Evolutionary conservation across 2,797 vertebrate species (phyloP), one percentile per base, ranked within the genome.

Genomic region (Harpagifer antarcticus): DNA sequence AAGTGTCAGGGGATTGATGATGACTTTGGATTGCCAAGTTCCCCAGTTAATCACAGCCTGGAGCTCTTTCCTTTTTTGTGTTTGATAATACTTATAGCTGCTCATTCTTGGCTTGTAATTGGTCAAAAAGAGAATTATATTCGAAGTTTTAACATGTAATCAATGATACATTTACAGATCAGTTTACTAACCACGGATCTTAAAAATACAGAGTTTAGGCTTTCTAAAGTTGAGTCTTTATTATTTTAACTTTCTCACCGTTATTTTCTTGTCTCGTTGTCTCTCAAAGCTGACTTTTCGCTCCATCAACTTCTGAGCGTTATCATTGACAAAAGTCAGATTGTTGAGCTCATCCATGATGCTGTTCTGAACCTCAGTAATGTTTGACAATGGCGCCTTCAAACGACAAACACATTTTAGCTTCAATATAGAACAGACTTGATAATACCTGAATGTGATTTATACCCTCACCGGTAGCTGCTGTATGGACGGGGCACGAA

Each of bases 241-340:
- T 49, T n/a, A 60, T 45, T 60, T 66, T 23, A 2, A 27, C 9
- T 61, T 70, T 68, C 84, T 87, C 86, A 95, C 95, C 80, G 14
- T 42, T 20, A 60, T 73, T 83, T 92, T 95, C 82, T 89, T 96
- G 42, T 95, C 94, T 43, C 92, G 90, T 89, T 94, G 92, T 89
- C 93, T 97, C 91, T 99, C 98, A 78, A 98, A 96, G 92, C 98
- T 99, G 88, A 98, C 93, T 92, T 99, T 99, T 73, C 96, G 94
- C 82, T 99, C 98, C 90, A 98, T 97, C 68, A 95, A 77, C 79
- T 88, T 94, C 86, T 98, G 98, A 5, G 94, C 95, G 44, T 96
- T 97, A 47, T 99, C 98, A 79, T 96, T 99, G 58, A 98, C 96
- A 86, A 98, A 98, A 44, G 88, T 92, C 85, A 99, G 88, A 84